Percentiles rank a stretch among this genome's conserved stretches.
These are phyloP conservation scores for Huso huso DNA, from an alignment of 2,797 vertebrate genomes.

Conservation along the genomic window DNA sequence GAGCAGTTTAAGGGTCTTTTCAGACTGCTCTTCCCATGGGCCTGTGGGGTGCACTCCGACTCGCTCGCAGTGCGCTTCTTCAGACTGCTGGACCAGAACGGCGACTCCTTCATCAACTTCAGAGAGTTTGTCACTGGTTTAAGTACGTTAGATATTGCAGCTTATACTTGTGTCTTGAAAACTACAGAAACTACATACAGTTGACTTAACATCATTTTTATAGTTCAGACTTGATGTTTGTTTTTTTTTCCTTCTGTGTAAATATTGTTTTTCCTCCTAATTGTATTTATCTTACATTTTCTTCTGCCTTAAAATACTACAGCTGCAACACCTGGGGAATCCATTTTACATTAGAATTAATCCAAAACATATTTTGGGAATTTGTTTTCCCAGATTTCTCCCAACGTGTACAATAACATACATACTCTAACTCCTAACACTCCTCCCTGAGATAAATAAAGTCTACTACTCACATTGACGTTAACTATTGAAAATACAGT, in stretches of 20 bases:
- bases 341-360: too few species aligned
- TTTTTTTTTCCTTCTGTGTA: neutral
- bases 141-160: slow-evolving; percentile 46
- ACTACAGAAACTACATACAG: too few species aligned
- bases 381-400: too few species aligned
- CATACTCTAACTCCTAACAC: too few species aligned
- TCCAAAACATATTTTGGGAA: too few species aligned
- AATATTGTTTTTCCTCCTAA: neutral
- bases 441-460: too few species aligned
- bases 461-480: neutral
- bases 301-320: too few species aligned
- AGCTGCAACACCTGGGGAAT: too few species aligned
- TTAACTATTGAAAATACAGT: too few species aligned
- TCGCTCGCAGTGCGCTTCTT: slow-evolving; percentile 78
- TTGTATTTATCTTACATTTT: too few species aligned
- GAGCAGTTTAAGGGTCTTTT: slow-evolving; percentile 96
- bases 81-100: slow-evolving; percentile 81
- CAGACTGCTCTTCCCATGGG: slow-evolving; percentile 85
- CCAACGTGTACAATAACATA: too few species aligned
- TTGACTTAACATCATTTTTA: too few species aligned
- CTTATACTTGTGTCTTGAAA: neutral
- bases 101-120: slow-evolving; percentile 89
- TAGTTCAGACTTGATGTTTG: neutral
- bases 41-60: slow-evolving; percentile 79
- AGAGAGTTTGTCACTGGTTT: slow-evolving; percentile 87